Evolutionary conservation across 2,888 invertebrate species (phyloP), one percentile per base, ranked within the genome.

Genomic region (Lasius platythorax): DNA sequence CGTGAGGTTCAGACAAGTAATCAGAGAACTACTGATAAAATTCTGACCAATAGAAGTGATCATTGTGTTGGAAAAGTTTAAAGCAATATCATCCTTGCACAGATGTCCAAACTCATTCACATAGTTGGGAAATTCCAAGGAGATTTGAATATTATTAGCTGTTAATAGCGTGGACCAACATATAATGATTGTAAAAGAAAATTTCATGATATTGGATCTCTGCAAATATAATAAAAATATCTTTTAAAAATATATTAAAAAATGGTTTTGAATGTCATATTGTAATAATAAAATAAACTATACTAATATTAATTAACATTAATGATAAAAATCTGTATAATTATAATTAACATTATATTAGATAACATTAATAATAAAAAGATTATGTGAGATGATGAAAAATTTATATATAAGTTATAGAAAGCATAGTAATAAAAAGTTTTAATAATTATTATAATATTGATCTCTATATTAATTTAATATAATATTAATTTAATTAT

Each of bases 1-100:
- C 0, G 30, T 8, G 0, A 88, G 11, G 0, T 11, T 23, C 1
- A 88, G 33, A n/a, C 82, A 84, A 18, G 18, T 74, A 28, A 88
- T 9, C 0, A 23, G 0, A 0, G 53, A 1, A 11, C 79, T 82
- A 9, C 0, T 5, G 9, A 88, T 74, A 3, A 30, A 79, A 23
- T 30, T 3, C 0, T 0, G 0, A 0, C 6, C 0, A 0, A 87
- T 6, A 0, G 28, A 3, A 4, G 12, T 11, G 1, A 76, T 37
- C 18, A 0, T 2, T 37, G 50, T 3, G 5, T 75, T 75, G 0
- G 58, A 28, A 28, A 75, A 75, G 5, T 75, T 43, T 9, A 75
- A n/a, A 9, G 74, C 33, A 9, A 33, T 18, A 5, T 33, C 23
- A 23, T 50, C 3, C 11, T 50, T 23, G 23, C 43, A 75, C 2